Conservation (phyloP, 2,888 invertebrate species). For the Aelia acuminata region DNA sequence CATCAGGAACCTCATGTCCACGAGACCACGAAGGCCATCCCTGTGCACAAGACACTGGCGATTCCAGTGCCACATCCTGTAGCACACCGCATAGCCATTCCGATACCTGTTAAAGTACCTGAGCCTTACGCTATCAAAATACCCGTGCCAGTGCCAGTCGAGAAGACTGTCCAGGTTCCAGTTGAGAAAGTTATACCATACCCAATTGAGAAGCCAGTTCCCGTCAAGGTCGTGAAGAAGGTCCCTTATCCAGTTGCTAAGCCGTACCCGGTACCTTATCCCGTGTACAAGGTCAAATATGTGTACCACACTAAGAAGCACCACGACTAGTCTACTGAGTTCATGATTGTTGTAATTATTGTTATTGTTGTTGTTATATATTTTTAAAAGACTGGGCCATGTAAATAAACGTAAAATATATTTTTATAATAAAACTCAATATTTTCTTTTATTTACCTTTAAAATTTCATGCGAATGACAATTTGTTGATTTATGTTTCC, state of each 20-base stretch:
- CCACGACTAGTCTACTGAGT: conserved; percentile 54
- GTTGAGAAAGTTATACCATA: conserved; percentile 67
- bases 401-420: conserved; percentile 55
- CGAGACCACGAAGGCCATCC: conserved; percentile 63
- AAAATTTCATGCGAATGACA: background rate
- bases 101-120: conserved; percentile 65
- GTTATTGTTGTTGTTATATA: conserved; percentile 53
- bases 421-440: conserved; percentile 22
- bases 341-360: background rate
- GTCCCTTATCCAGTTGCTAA: conserved; percentile 67
- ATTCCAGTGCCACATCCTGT: conserved; percentile 63
- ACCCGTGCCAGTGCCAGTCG: conserved; percentile 67
- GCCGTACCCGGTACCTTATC: conserved; percentile 67
- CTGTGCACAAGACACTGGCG: conserved; percentile 62
- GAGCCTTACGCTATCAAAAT: conserved; percentile 66
- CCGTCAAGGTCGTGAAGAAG: conserved; percentile 66
- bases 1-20: conserved; percentile 61
- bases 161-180: conserved; percentile 66
- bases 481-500: too few species aligned
- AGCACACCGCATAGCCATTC: conserved; percentile 65
- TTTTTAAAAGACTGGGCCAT: conserved; percentile 58
- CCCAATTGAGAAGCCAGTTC: conserved; percentile 67
- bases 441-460: conserved; percentile 9
- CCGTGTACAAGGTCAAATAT: conserved; percentile 67
- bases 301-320: conserved; percentile 66